Base-by-base conservation (phyloP, 1,140 invertebrate species). In the Linepithema humile region DNA sequence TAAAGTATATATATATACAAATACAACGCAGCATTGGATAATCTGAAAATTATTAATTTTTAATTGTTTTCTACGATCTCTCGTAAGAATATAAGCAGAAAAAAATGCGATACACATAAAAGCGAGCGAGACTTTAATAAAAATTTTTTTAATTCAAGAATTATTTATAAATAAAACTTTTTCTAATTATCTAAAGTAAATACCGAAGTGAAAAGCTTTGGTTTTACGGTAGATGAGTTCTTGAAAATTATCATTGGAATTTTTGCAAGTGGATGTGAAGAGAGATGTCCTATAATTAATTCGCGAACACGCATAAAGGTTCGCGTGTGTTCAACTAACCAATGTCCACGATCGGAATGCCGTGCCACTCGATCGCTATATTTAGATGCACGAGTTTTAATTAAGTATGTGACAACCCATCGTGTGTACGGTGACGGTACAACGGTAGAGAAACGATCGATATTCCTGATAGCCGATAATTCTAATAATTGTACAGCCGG, bases 371-470 rank as follows among this genome's bases (percentile, higher is more conserved):
- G 83, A 15, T 57, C 65, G 90, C 89, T 91, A 91, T 91, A 91
- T 90, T 91, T 91, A 91, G 89, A 90, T 74, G 73, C 70, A 78
- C 75, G 70, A 86, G 85, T 84, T 90, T 91, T 90, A 90, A 90
- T 91, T 86, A 89, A 89, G 57, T 78, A 82, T 75, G 73, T 86
- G 84, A 85, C 85, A 87, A 86, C 62, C 64, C 65, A 82, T 86
- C 73, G 72, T 62, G 50, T 84, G 23, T 60, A 38, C 59, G 45
- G 32, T 72, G 60, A 15, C 40, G 67, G 20, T 23, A 57, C 35
- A 83, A 72, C 75, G 38, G 35, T 48, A 32, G 53, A 43, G 38
- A 82, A 55, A 55, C 69, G 69, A 62, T 60, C 38, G 53, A 82
- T 69, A 80, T 80, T 69, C 35, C 10, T 35, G 48, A 40, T 78